A percentile compares a stretch with the other conserved stretches of the same genome.
phyloP scores from a whole-genome alignment of 2,888 invertebrate species.

The Eilema sororculum region DNA sequence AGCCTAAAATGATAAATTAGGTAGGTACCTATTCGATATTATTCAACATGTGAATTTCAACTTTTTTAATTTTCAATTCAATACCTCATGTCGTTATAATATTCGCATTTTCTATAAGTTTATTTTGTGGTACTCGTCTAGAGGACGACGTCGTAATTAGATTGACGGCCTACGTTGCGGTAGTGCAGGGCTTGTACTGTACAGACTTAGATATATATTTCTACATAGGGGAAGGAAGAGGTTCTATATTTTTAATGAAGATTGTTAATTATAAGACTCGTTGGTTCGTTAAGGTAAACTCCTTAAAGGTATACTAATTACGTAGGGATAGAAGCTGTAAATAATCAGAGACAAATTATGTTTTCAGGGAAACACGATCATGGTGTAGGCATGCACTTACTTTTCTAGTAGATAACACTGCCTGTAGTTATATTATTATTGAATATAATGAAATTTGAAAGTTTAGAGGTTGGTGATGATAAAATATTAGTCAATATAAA shows the following conservation, averaged over 20 bases:
- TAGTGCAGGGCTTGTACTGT: background rate
- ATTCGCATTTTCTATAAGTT: background rate
- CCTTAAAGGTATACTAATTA: background rate
- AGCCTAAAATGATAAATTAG: too few relatives aligned
- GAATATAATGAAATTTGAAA: too few relatives aligned
- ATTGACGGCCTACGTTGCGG: slow-evolving; percentile 1
- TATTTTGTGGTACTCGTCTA: background rate
- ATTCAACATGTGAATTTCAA: background rate
- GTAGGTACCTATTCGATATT: background rate
- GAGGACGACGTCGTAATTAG: background rate
- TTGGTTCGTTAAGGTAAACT: slow-evolving; percentile 1
- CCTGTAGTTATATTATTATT: too few relatives aligned
- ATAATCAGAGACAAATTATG: background rate
- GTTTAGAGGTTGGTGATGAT: too few relatives aligned
- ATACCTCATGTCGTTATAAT: background rate
- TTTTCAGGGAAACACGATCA: background rate
- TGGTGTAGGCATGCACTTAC: background rate
- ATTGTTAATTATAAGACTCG: background rate
- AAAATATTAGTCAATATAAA: too few relatives aligned
- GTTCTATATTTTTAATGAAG: background rate
- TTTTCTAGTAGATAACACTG: background rate
- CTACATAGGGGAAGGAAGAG: slow-evolving; percentile 4
- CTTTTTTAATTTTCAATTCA: background rate
- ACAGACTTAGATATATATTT: background rate
- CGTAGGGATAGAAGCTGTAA: background rate